Base-by-base conservation (phyloP, 2,888 invertebrate genomes). In the Druceiella hillmani region DNA sequence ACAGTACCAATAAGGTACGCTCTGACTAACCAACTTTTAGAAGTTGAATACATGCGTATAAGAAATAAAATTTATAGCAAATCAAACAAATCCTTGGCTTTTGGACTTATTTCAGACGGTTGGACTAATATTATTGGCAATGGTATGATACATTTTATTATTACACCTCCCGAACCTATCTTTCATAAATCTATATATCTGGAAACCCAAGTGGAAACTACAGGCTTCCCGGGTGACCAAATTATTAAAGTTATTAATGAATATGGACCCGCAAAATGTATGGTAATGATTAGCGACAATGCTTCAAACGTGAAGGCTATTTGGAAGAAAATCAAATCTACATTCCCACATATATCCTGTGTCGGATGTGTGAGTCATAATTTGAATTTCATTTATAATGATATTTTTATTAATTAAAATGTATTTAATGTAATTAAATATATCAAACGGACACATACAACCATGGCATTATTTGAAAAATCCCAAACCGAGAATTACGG, bases 371-470 rank as follows among this genome's bases (percentile, higher is more conserved):
- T 25, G 7, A 12, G 25, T 7, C 25, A 25, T 7, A 11, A 12
- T 25, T 25, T 25, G 25, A 25, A 25, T 25, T 25, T 25, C n/a
- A 25, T 25, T 25, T 7, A 25, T 25, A 25, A 25, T 11, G 25
- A 25, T 25, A 12, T 25, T 25, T 25, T 25, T 25, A 25, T 25
- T 25, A 25, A 25, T 10, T 10, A 25, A 25, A 25, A 11, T 12
- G 10, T 25, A 25, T 10, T 11, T 12, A 7, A 25, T 25, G 25
- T 25, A 3, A 12, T 25, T 25, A 25, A 25, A 25, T 25, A 25
- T 12, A 25, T 25, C n/a, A 25, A 25, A 25, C n/a, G 12, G 25
- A 11, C 25, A 25, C 25, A 25, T 12, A 25, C 9, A 12, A 25
- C 12, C 3, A 11, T 25, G 12, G 25, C 25, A 7, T 25, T 25